These are phyloP conservation scores for Zootermopsis nevadensis DNA, from an alignment of 2,888 invertebrate genomes.

Conservation along the genomic window DNA sequence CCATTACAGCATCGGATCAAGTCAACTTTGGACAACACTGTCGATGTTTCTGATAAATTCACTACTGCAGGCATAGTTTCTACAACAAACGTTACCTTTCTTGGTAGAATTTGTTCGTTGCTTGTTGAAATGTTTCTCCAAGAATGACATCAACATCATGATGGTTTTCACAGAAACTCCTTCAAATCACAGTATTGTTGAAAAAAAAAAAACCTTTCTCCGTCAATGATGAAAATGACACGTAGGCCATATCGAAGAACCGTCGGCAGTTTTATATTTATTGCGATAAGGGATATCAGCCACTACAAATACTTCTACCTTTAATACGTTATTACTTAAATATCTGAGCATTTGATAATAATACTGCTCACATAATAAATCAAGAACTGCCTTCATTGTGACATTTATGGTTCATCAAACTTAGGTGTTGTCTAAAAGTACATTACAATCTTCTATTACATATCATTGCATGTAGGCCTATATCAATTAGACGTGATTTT, in stretches of 20 bases:
- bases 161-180: conserved; percentile 16
- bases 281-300: neutral
- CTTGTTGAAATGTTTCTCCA: conserved; percentile 50
- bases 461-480: neutral
- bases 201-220: neutral
- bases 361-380: neutral
- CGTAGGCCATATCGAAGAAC: neutral
- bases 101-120: conserved; percentile 40
- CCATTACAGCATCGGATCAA: too few relatives aligned
- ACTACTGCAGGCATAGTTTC: neutral
- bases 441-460: too few relatives aligned
- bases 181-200: neutral
- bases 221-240: neutral
- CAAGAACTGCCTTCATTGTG: too few relatives aligned
- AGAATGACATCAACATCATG: conserved; percentile 51
- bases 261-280: neutral
- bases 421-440: too few relatives aligned
- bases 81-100: conserved; percentile 45
- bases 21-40: too few relatives aligned
- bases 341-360: neutral
- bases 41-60: neutral
- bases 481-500: neutral
- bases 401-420: too few relatives aligned
- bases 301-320: neutral
- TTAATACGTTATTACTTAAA: neutral